Base-by-base conservation (phyloP, 2,797 vertebrate species). In the Apodemus agrarius region DNA sequence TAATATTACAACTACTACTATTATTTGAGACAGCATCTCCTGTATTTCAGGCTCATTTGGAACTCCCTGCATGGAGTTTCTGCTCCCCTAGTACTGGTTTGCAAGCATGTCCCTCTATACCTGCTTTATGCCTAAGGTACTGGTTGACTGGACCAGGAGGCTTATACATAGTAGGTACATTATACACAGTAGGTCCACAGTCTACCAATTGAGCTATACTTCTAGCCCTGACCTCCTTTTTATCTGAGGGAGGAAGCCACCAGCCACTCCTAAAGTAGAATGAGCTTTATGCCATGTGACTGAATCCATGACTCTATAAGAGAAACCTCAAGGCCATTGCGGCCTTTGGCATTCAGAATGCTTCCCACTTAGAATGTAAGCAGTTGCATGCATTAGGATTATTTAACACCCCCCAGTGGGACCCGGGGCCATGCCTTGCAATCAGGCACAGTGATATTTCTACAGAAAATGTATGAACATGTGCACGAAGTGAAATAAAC, bases 401-500 rank as follows among this genome's bases (percentile, higher is more conserved):
- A 89, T 76, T 93, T 78, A 89, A 49, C 63, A 57, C 0, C 29
- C 29, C 82, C 92, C 69, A 2, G 14, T 34, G 88, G 93, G 78
- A 37, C 74, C 14, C 0, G 34, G 78, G 81, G 78, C 31, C 72
- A 49, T 31, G 37, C 40, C 79, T 92, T 84, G 79, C 75, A 72
- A 81, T 88, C 57, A 84, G 72, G 40, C 22, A 24, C 54, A 29
- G 83, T 75, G 80, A 89, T 95, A 93, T 95, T 94, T 92, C 92
- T 97, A 76, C 61, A 91, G 83, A 76, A 94, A 94, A 94, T 52
- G 34, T 67, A 59, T 87, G 93, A 79, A 31, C 63, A 9, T 13
- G 57, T 81, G 69, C 91, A 81, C 0, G 0, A 24, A 91, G 59
- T 3, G 49, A 46, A 59, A 67, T 85, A 86, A 81, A 91, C 26